Evolutionary conservation across 2,797 vertebrate species (phyloP).

Genomic region (Acipenser ruthenus): DNA sequence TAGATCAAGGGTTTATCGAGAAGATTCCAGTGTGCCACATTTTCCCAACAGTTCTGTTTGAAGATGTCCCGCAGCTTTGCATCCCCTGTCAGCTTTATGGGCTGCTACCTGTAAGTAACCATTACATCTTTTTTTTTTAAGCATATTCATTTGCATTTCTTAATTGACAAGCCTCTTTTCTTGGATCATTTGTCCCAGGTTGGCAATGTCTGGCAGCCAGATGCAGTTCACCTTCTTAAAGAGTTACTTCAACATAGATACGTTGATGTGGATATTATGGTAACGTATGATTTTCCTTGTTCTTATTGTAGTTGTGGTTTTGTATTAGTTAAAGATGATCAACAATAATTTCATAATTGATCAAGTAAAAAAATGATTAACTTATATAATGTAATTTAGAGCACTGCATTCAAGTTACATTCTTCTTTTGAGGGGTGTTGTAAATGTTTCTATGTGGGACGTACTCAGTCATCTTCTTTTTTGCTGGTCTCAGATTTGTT

Average conservation of each 20-base stretch:
- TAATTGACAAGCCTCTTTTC: not conserved
- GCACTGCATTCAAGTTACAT: not conserved
- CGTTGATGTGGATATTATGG: constrained; percentile 61
- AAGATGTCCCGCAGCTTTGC: constrained; percentile 72
- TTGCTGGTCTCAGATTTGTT: not conserved
- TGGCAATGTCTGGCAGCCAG: constrained; percentile 73
- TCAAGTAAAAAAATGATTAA: too few species aligned
- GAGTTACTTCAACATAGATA: constrained; percentile 64
- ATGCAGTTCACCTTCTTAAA: constrained; percentile 70
- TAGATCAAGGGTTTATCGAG: constrained; percentile 77
- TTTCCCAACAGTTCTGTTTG: constrained; percentile 71
- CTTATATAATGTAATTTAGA: too few species aligned
- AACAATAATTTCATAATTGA: too few species aligned
- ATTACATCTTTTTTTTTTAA: not conserved
- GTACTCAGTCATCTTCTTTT: not conserved
- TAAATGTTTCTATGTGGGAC: not conserved
- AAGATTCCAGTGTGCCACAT: constrained; percentile 80
- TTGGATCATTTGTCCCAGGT: constrained; percentile 45
- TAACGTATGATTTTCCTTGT: constrained; percentile 36
- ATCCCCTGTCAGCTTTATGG: constrained; percentile 74
- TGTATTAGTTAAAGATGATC: too few species aligned
- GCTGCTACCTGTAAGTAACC: constrained; percentile 66
- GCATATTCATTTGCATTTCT: not conserved
- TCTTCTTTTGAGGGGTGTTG: not conserved
- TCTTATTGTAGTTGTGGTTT: too few species aligned